Conservation (phyloP, 1,140 invertebrate species). For the Monomorium pharaonis region DNA sequence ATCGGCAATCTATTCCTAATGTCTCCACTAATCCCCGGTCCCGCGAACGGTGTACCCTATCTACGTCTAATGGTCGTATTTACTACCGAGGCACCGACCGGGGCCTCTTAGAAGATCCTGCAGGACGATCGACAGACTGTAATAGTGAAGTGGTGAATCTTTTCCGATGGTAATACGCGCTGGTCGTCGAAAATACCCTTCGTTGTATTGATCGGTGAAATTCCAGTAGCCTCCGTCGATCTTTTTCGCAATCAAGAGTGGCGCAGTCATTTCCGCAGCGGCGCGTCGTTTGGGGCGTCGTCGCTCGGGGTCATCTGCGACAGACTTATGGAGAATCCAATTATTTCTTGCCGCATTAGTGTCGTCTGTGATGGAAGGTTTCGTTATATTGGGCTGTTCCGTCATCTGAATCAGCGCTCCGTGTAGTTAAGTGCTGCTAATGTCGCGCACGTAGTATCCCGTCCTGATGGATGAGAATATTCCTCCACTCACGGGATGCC, state of each 20-base stretch:
- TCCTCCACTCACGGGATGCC: conserved; percentile 14
- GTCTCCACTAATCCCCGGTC: conserved; percentile 76
- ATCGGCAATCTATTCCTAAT: conserved; percentile 80
- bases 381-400: conserved; percentile 34
- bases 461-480: conserved; percentile 73
- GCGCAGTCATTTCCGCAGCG: background rate
- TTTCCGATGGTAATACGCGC: background rate
- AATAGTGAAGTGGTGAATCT: too few species aligned
- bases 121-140: background rate
- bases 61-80: conserved; percentile 46
- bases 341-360: conserved; percentile 26
- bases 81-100: conserved; percentile 17
- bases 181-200: background rate
- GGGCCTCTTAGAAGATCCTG: conserved; percentile 8
- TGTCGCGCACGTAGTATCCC: conserved; percentile 70
- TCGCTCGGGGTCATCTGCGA: background rate
- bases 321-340: conserved; percentile 1
- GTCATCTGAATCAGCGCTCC: conserved; percentile 78
- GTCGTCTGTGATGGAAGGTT: conserved; percentile 37
- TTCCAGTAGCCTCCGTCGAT: background rate
- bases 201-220: conserved; percentile 5
- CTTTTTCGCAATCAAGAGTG: background rate
- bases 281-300: background rate
- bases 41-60: conserved; percentile 43
- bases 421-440: conserved; percentile 78